A percentile compares a stretch with the other conserved stretches of the same genome.
These are phyloP conservation scores for Penaeus indicus DNA, from an alignment of 1,140 invertebrate genomes.

Conservation along the genomic window DNA sequence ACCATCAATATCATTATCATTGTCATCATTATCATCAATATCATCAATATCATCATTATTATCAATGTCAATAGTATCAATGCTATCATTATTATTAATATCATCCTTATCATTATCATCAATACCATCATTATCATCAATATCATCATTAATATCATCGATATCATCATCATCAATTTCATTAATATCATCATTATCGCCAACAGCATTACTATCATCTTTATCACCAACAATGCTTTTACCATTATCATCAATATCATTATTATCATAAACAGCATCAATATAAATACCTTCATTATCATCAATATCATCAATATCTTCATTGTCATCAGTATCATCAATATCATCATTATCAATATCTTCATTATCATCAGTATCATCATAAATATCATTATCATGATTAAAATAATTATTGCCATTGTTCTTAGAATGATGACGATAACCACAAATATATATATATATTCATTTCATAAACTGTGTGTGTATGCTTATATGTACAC, in stretches of 20 bases:
- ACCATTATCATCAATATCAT: no score
- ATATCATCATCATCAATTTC: background rate
- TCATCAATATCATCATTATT: background rate
- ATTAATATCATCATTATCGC: no score
- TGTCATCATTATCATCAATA: background rate
- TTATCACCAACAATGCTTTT: no score
- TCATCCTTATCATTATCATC: background rate
- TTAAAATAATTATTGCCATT: background rate
- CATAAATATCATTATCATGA: background rate
- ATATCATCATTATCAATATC: no score
- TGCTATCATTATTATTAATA: background rate
- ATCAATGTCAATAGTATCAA: background rate
- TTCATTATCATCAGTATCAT: background rate
- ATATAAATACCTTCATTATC: no score
- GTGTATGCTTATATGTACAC: background rate
- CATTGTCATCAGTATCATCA: no score
- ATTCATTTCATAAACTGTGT: background rate
- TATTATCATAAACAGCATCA: no score
- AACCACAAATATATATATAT: constrained; percentile 12
- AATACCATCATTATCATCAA: background rate
- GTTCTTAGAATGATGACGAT: background rate
- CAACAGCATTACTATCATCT: no score
- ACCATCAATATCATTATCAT: background rate
- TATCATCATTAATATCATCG: background rate
- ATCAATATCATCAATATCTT: background rate